Evolutionary conservation across 2,797 vertebrate genomes (phyloP).

Genomic region (Brachyrhaphis roseni): DNA sequence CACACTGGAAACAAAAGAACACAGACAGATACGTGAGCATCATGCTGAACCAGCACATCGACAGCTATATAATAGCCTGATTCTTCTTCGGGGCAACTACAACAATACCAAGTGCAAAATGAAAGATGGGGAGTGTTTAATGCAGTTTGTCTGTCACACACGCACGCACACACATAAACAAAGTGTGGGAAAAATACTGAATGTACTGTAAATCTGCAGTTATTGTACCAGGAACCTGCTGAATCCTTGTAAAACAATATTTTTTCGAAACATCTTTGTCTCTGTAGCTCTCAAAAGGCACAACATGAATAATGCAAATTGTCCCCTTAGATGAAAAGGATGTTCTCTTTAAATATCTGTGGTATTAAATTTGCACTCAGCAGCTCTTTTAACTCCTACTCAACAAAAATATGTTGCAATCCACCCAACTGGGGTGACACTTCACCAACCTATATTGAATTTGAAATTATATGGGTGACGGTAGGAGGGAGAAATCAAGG

Average conservation of each 20-base stretch:
- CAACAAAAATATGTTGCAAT: slow-evolving; percentile 76
- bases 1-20: slow-evolving; percentile 85
- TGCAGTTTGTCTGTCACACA: neutral
- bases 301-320: slow-evolving; percentile 81
- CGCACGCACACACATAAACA: slow-evolving; percentile 27
- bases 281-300: slow-evolving; percentile 63
- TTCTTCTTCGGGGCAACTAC: slow-evolving; percentile 27
- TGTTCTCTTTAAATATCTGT: slow-evolving; percentile 76
- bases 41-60: slow-evolving; percentile 39
- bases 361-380: slow-evolving; percentile 78
- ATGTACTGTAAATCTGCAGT: slow-evolving; percentile 31
- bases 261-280: slow-evolving; percentile 60
- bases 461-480: slow-evolving; percentile 23
- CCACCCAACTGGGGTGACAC: slow-evolving; percentile 71
- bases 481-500: slow-evolving; percentile 51
- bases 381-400: slow-evolving; percentile 78
- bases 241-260: slow-evolving; percentile 53
- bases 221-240: slow-evolving; percentile 44
- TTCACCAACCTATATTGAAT: slow-evolving; percentile 41
- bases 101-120: slow-evolving; percentile 26
- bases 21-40: slow-evolving; percentile 58
- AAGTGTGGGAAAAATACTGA: slow-evolving; percentile 11
- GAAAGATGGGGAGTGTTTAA: slow-evolving; percentile 37
- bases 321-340: slow-evolving; percentile 75
- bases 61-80: slow-evolving; percentile 30